phyloP scores from a whole-genome alignment of 2,797 vertebrate genomes.

The Enteromius mattozi region DNA sequence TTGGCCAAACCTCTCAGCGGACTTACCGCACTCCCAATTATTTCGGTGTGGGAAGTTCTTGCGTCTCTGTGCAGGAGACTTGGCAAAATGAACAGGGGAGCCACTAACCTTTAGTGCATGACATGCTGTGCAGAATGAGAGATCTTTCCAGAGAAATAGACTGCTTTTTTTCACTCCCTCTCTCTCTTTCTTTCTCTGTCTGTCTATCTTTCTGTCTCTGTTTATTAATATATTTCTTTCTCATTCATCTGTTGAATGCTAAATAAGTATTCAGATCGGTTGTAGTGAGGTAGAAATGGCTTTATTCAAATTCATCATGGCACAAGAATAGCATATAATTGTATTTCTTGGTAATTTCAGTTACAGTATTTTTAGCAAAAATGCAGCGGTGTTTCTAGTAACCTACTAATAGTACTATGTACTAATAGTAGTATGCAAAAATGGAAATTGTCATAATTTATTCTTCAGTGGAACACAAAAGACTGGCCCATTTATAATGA shows the following conservation, averaged over 20 bases:
- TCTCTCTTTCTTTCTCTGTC: not conserved
- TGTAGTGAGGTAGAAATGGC: constrained; percentile 3
- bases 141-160: constrained; percentile 13
- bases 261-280: not conserved
- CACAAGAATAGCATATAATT: constrained; percentile 2
- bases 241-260: not conserved
- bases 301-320: constrained; percentile 13
- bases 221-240: not conserved
- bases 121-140: constrained; percentile 52
- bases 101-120: constrained; percentile 55
- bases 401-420: not conserved
- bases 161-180: not conserved
- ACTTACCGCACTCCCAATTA: constrained; percentile 44
- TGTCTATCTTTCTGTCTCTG: not conserved
- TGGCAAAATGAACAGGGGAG: constrained; percentile 59
- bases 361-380: not conserved
- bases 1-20: constrained; percentile 37
- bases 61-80: constrained; percentile 18
- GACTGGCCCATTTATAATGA: not conserved
- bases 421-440: not conserved
- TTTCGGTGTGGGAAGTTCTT: constrained; percentile 33
- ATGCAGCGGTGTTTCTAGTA: constrained; percentile 1
- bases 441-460: not conserved
- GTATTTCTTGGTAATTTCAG: not conserved
- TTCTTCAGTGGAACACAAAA: not conserved